phyloP scores from a whole-genome alignment of 2,797 vertebrate species.

The Poecile montanus region DNA sequence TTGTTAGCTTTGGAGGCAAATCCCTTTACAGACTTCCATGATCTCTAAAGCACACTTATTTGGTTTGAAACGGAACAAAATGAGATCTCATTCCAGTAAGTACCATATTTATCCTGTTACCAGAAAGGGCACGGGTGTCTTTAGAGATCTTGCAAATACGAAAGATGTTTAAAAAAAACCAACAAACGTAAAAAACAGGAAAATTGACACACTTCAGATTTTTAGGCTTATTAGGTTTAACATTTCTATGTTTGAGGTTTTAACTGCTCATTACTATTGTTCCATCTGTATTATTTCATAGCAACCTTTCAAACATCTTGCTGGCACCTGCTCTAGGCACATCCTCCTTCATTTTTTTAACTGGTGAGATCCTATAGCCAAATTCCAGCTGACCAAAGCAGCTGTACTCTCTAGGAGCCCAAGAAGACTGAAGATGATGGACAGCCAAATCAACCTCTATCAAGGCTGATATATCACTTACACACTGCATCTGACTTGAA shows the following conservation, averaged over 20 bases:
- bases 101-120: neutral
- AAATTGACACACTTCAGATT: neutral
- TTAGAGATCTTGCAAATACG: neutral
- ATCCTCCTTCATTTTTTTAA: neutral
- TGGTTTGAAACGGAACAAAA: slow-evolving; percentile 34
- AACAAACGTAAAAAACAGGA: neutral
- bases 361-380: neutral
- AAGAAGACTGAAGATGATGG: neutral
- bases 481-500: neutral
- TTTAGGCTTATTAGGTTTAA: neutral
- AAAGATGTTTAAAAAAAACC: neutral
- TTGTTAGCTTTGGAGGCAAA: slow-evolving; percentile 24
- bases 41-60: neutral
- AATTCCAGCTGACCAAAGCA: neutral
- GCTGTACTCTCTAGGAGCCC: neutral
- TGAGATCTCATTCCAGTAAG: slow-evolving; percentile 9
- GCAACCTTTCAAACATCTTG: neutral
- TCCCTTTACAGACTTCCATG: neutral
- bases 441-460: neutral
- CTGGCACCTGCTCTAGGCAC: neutral
- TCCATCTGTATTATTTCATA: neutral
- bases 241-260: neutral
- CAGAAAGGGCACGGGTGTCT: neutral
- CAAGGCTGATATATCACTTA: neutral
- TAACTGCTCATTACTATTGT: neutral